A percentile compares a stretch with the other conserved stretches of the same genome.
phyloP scores from a whole-genome alignment of 2,113 vertebrate genomes.

The Paratilapia polleni region DNA sequence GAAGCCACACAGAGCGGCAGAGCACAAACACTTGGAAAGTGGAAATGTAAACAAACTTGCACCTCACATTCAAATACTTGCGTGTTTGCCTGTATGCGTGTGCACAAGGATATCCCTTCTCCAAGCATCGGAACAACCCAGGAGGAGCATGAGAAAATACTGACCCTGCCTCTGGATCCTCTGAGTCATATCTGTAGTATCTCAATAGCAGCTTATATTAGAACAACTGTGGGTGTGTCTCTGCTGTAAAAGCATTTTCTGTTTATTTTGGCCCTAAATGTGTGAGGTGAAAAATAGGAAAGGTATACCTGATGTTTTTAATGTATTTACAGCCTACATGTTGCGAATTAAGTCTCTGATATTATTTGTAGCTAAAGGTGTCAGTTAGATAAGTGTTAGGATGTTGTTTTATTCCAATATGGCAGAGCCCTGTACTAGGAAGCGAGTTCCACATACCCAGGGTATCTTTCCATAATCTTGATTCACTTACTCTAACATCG shows the following conservation, averaged over 20 bases:
- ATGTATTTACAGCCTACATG: not conserved
- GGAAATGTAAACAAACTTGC: conserved; percentile 52
- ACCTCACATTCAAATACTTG: conserved; percentile 30
- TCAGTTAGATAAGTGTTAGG: too few relatives aligned
- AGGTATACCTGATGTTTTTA: not conserved
- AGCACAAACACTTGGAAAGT: conserved; percentile 39
- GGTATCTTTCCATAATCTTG: too few relatives aligned
- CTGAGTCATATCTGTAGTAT: conserved; percentile 21
- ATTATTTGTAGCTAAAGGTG: too few relatives aligned
- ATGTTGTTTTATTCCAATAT: too few relatives aligned
- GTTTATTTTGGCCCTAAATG: not conserved
- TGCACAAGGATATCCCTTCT: conserved; percentile 33
- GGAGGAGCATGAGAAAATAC: conserved; percentile 19
- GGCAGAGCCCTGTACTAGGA: too few relatives aligned
- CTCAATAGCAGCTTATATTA: not conserved
- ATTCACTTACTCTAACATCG: too few relatives aligned
- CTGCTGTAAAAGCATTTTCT: not conserved
- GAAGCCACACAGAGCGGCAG: conserved; percentile 15
- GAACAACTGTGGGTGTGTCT: conserved; percentile 17
- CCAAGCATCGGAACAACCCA: conserved; percentile 9
- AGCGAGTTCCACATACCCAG: too few relatives aligned
- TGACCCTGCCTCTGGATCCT: conserved; percentile 14
- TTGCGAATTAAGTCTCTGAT: too few relatives aligned
- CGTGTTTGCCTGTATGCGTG: conserved; percentile 4
- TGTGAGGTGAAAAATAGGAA: not conserved